Conservation (phyloP, 2,888 invertebrate genomes). For the Oxytorus armatus region DNA sequence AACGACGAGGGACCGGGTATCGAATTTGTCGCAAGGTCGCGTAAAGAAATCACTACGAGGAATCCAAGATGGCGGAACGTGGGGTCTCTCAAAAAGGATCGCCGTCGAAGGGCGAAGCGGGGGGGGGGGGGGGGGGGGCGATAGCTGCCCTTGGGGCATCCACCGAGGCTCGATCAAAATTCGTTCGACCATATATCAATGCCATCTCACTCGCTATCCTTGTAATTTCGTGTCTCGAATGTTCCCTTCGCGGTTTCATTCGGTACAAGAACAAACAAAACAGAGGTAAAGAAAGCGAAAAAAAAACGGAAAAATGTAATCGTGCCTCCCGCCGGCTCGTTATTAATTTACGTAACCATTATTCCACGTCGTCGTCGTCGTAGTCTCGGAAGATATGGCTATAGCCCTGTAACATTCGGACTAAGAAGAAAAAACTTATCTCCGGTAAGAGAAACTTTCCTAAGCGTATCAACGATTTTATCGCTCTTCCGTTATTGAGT, state of each 20-base stretch:
- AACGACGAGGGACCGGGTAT: background rate
- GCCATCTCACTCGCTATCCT: conserved; percentile 77
- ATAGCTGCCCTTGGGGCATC: conserved; percentile 62
- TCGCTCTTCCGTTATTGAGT: background rate
- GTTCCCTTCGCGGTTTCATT: conserved; percentile 71
- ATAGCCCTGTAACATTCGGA: too few relatives aligned
- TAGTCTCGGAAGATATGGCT: too few relatives aligned
- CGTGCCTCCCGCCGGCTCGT: conserved; percentile 61
- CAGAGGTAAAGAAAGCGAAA: conserved; percentile 6
- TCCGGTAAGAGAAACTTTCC: too few relatives aligned
- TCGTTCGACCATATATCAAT: conserved; percentile 81
- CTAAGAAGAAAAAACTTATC: too few relatives aligned
- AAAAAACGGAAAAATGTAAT: conserved; percentile 45
- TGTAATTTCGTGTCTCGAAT: conserved; percentile 80
- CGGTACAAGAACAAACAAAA: conserved; percentile 66
- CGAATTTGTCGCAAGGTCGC: conserved; percentile 50
- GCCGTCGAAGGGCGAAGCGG: background rate
- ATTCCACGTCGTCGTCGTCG: conserved; percentile 47
- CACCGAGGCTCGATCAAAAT: conserved; percentile 76
- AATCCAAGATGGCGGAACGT: conserved; percentile 38
- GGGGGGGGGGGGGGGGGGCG: background rate
- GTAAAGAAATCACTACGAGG: background rate
- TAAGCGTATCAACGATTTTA: too few relatives aligned
- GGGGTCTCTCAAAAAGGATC: too few relatives aligned
- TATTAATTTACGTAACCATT: conserved; percentile 71